phyloP scores from a whole-genome alignment of 2,113 vertebrate genomes.

The Salvelinus sp. region DNA sequence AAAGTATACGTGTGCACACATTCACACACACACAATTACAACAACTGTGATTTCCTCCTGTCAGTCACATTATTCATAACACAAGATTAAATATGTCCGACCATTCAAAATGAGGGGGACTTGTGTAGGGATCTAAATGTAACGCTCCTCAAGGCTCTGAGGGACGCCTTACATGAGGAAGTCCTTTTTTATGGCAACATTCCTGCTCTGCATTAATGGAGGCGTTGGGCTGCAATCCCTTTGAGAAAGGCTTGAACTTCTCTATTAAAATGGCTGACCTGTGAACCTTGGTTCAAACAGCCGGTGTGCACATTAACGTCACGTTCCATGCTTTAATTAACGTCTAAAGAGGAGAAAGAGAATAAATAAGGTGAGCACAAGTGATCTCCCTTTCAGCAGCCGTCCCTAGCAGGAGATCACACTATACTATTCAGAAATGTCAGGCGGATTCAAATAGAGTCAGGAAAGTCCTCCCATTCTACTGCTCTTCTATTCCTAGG shows the following conservation, averaged over 20 bases:
- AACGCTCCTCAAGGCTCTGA: slow-evolving; percentile 34
- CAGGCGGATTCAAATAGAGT: slow-evolving; percentile 60
- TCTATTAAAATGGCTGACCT: slow-evolving; percentile 76
- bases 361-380: slow-evolving; percentile 64
- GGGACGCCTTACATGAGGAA: slow-evolving; percentile 63
- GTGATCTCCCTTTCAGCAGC: slow-evolving; percentile 68
- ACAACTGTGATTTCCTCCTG: slow-evolving; percentile 8
- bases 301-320: slow-evolving; percentile 69
- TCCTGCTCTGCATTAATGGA: slow-evolving; percentile 73
- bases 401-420: slow-evolving; percentile 57
- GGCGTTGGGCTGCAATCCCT: slow-evolving; percentile 64
- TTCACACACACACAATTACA: slow-evolving; percentile 9
- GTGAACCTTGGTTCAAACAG: slow-evolving; percentile 69
- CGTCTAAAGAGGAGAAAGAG: slow-evolving; percentile 58
- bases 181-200: slow-evolving; percentile 72
- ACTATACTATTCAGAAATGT: slow-evolving; percentile 75
- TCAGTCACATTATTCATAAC: slow-evolving; percentile 23
- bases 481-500: slow-evolving; percentile 14
- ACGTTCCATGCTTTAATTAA: slow-evolving; percentile 43
- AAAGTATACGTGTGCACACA: background rate
- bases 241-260: slow-evolving; percentile 72
- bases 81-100: background rate
- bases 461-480: slow-evolving; percentile 48
- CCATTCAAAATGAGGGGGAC: slow-evolving; percentile 12
- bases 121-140: background rate